Percentiles rank a stretch among this genome's conserved stretches.
phyloP scores from a whole-genome alignment of 1,140 invertebrate species.

The Drosophila oshimai region DNA sequence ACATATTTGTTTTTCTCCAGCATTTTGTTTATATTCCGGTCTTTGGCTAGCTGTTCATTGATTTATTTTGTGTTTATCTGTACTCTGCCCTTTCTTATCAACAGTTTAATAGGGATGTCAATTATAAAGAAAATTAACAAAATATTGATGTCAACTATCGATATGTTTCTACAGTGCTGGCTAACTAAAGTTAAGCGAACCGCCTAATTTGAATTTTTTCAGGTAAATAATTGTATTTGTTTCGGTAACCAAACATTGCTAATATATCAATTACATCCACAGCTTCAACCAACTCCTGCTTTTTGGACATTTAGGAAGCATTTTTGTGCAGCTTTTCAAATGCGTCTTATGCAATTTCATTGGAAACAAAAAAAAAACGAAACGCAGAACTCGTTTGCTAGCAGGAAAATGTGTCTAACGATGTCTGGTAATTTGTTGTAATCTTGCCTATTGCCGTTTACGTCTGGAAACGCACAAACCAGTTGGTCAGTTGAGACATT shows the following conservation, averaged over 20 bases:
- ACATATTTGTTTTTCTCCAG: slow-evolving; percentile 75
- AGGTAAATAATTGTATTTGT: not conserved
- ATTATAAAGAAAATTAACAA: no score
- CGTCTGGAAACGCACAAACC: slow-evolving; percentile 53
- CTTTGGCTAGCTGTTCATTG: slow-evolving; percentile 20
- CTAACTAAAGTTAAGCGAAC: not conserved
- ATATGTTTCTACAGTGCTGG: not conserved
- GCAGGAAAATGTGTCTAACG: slow-evolving; percentile 58
- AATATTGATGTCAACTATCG: not conserved
- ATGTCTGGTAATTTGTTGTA: slow-evolving; percentile 38
- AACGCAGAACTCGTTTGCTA: slow-evolving; percentile 53
- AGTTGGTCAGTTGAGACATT: slow-evolving; percentile 51
- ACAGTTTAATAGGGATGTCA: slow-evolving; percentile 2
- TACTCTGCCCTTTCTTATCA: slow-evolving; percentile 69
- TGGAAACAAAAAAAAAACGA: slow-evolving; percentile 31
- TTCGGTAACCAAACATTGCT: not conserved
- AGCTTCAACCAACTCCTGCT: slow-evolving; percentile 1
- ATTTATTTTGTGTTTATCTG: slow-evolving; percentile 37
- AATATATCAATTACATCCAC: slow-evolving; percentile 27
- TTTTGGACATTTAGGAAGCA: slow-evolving; percentile 62
- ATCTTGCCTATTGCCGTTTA: slow-evolving; percentile 16
- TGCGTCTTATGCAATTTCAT: slow-evolving; percentile 57
- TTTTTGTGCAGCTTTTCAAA: slow-evolving; percentile 29
- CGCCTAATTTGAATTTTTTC: not conserved
- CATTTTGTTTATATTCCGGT: slow-evolving; percentile 59